Percentiles rank a stretch among this genome's conserved stretches.
Evolutionary conservation across 2,888 invertebrate genomes (phyloP).

Genomic region (Tromatobia lineatoria): DNA sequence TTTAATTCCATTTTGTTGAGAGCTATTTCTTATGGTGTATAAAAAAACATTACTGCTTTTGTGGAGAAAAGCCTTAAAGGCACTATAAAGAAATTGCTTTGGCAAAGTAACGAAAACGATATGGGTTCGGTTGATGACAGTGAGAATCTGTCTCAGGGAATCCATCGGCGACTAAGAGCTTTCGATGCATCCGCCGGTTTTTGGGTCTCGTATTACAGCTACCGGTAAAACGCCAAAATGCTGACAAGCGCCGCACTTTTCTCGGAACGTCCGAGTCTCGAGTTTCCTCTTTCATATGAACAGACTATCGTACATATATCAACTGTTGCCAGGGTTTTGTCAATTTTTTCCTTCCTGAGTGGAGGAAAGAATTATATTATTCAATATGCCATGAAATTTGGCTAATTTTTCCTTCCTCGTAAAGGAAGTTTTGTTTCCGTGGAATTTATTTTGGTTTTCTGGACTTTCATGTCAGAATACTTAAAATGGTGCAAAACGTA

Average conservation of each 20-base stretch:
- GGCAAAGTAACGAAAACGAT: slow-evolving; percentile 44
- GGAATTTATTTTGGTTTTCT: too few relatives aligned
- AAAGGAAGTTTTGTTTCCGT: too few relatives aligned
- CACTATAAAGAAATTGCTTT: not conserved
- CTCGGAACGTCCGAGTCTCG: slow-evolving; percentile 51
- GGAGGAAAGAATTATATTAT: not conserved
- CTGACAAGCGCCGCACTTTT: slow-evolving; percentile 52
- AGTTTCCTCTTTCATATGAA: slow-evolving; percentile 39
- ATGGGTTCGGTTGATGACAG: slow-evolving; percentile 24
- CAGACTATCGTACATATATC: not conserved
- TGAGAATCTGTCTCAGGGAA: slow-evolving; percentile 55
- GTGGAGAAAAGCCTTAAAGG: not conserved
- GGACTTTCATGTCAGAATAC: too few relatives aligned
- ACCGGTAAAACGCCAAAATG: slow-evolving; percentile 47
- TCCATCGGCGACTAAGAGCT: slow-evolving; percentile 64
- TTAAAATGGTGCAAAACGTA: too few relatives aligned
- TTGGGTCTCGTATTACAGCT: slow-evolving; percentile 59
- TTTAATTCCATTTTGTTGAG: not conserved
- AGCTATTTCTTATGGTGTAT: not conserved
- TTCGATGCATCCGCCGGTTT: slow-evolving; percentile 63
- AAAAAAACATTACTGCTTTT: not conserved
- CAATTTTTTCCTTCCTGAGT: not conserved
- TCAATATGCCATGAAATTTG: not conserved
- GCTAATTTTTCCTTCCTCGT: too few relatives aligned
- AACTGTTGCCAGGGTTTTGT: not conserved